Evolutionary conservation across 2,797 vertebrate genomes (phyloP), one percentile per base, ranked within the genome.

Genomic region (Schizopygopsis malacanthus): DNA sequence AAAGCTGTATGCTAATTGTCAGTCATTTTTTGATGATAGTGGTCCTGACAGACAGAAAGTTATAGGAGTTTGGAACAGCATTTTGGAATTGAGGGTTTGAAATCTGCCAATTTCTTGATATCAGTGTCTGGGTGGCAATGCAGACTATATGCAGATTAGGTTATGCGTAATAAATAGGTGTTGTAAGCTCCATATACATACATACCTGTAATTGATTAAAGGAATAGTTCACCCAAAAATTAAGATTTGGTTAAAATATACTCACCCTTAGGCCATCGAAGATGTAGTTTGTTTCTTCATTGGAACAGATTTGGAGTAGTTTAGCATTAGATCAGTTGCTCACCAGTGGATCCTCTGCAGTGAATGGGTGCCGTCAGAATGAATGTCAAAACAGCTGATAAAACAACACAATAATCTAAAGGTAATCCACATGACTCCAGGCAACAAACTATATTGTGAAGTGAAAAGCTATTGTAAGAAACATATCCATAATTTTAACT

Each of bases 161-260:
- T 54, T 54, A 76, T 76, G 73, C 16, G 54, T 76, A 76, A 54
- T 75, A 54, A 54, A 54, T 76, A 52, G 33, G 47, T 52, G 43
- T 28, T 28, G 43, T 28, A 28, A 70, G 45, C 72, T 18, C 45
- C 16, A 10, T 33, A 22, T n/a, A n/a, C 1, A 0, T n/a, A n/a
- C 56, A 59, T n/a, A n/a, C 22, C 56, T 59, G 22, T 59, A 22
- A 20, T 59, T 59, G 56, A n/a, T 59, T 54, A 20, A 54, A 54
- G 18, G 52, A 54, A 59, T 59, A 59, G 56, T 59, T 59, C 8
- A 59, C 3, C 1, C 22, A n/a, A n/a, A 59, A 59, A 59, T n/a
- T 4, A n/a, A 59, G 9, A 59, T 59, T n/a, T 59, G 22, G 9
- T n/a, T 4, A 59, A 59, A 54, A 54, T 20, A 18, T 20, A 20